Conservation (phyloP, 92 coral and sea anemone genomes). For the Nematostella vectensis region DNA sequence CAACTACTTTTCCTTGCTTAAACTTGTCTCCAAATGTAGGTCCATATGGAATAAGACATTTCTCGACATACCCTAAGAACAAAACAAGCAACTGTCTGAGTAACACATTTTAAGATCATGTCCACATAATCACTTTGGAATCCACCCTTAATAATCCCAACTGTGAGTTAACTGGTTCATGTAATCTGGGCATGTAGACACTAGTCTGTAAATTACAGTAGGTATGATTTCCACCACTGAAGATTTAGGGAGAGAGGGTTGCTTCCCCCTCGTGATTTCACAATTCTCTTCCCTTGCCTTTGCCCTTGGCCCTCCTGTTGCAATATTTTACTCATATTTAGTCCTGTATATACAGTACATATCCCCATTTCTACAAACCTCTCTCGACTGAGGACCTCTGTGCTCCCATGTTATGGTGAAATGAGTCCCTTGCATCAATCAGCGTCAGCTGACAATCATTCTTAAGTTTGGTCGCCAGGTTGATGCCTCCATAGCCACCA, state of each 20-base stretch:
- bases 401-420: constrained; percentile 98
- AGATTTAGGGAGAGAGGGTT: too few species aligned
- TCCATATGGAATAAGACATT: constrained; percentile 75
- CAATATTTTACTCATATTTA: too few species aligned
- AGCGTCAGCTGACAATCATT: constrained; percentile 79
- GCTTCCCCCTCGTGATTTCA: too few species aligned
- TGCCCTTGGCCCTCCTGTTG: too few species aligned
- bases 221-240: too few species aligned
- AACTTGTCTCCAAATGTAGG: constrained; percentile 84
- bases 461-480: constrained; percentile 70
- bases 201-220: too few species aligned
- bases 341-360: too few species aligned
- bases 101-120: neutral
- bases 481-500: constrained; percentile 86
- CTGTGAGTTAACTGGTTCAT: neutral
- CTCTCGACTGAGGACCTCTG: constrained; percentile 81
- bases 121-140: too few species aligned
- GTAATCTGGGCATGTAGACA: too few species aligned
- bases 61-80: constrained; percentile 58
- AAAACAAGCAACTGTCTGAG: neutral
- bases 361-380: too few species aligned
- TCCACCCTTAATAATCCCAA: neutral
- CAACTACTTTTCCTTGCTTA: constrained; percentile 73
- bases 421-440: constrained; percentile 85
- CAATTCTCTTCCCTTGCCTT: too few species aligned